Conservation (phyloP, 2,113 vertebrate genomes). For the Harpagus bidentatus region DNA sequence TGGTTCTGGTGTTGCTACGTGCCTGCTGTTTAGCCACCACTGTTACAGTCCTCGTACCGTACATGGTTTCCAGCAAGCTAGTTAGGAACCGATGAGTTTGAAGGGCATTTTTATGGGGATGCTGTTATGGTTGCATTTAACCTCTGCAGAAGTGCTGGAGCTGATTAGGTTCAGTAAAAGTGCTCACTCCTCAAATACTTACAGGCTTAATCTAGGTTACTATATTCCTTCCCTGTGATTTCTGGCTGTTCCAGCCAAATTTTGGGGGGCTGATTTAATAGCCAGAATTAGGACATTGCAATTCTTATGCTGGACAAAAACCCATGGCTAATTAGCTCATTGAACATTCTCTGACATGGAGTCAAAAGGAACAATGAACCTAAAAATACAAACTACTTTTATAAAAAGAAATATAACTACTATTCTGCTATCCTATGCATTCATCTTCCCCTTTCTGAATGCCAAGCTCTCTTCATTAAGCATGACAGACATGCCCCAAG, state of each 20-base stretch:
- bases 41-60: not conserved
- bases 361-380: not conserved
- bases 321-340: not conserved
- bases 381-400: not conserved
- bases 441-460: not conserved
- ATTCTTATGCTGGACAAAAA: not conserved
- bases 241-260: not conserved
- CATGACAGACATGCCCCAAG: slow-evolving; percentile 52
- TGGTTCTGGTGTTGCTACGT: fast-evolving
- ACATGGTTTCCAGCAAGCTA: not conserved
- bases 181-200: not conserved
- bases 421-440: not conserved
- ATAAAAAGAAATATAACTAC: not conserved
- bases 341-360: not conserved
- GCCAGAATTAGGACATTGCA: not conserved
- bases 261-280: not conserved
- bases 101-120: not conserved
- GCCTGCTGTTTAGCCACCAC: not conserved
- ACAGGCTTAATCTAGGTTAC: not conserved
- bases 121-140: not conserved
- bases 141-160: not conserved
- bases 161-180: not conserved
- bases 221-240: not conserved
- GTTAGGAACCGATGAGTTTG: not conserved
- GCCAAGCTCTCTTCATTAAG: slow-evolving; percentile 44